phyloP scores from a whole-genome alignment of 2,888 invertebrate species.

The Chloroclysta siterata region DNA sequence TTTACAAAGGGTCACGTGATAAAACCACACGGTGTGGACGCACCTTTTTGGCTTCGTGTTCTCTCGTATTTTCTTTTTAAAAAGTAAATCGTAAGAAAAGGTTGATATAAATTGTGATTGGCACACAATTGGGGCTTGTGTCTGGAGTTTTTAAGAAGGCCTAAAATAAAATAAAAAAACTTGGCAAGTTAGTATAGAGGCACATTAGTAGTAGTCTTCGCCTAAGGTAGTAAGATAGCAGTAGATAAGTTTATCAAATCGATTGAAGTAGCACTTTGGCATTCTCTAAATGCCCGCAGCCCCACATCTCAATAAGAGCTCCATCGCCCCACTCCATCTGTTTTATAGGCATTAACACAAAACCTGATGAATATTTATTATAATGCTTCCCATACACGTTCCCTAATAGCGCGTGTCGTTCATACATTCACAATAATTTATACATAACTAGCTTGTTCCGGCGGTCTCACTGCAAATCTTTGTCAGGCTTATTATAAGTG shows the following conservation, averaged over 20 bases:
- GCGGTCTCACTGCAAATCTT: background rate
- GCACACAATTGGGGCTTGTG: background rate
- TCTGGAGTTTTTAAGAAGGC: no score
- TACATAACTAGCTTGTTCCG: slow-evolving; percentile 41
- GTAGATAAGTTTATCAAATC: background rate
- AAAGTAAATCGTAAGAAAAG: background rate
- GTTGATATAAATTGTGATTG: background rate
- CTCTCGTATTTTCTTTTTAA: slow-evolving; percentile 3
- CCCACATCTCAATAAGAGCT: slow-evolving; percentile 19
- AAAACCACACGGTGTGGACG: slow-evolving; percentile 34
- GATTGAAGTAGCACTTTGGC: background rate
- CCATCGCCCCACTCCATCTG: slow-evolving; percentile 44
- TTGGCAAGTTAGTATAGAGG: no score
- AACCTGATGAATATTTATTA: slow-evolving; percentile 70
- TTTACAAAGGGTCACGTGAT: slow-evolving; percentile 53
- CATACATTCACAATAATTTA: slow-evolving; percentile 56
- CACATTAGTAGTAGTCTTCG: no score
- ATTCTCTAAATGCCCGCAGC: slow-evolving; percentile 17
- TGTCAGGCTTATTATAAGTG: no score
- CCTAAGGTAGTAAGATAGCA: no score
- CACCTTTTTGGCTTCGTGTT: slow-evolving; percentile 22
- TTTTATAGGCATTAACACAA: slow-evolving; percentile 62
- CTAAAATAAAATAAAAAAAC: no score
- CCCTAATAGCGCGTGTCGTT: slow-evolving; percentile 67
- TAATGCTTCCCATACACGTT: slow-evolving; percentile 50